These are phyloP conservation scores for Amblyopsis rosae DNA, from an alignment of 2,113 vertebrate genomes.

Conservation along the genomic window DNA sequence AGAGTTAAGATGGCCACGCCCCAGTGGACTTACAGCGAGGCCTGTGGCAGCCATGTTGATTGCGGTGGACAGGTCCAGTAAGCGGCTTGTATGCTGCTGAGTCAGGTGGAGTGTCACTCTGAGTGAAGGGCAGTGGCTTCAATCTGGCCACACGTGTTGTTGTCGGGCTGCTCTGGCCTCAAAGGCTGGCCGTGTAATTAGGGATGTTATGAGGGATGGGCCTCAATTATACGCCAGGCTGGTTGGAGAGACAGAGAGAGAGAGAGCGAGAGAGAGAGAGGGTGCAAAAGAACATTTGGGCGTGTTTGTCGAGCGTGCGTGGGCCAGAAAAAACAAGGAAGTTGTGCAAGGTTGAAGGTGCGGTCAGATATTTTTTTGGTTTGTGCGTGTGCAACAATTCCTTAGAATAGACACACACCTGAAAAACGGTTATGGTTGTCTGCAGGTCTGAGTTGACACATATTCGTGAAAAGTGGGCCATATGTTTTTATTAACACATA, in stretches of 20 bases:
- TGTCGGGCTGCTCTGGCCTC: slow-evolving; percentile 58
- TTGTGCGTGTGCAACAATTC: slow-evolving; percentile 19
- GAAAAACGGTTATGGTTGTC: slow-evolving; percentile 51
- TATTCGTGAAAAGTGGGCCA: background rate
- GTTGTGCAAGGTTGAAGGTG: slow-evolving; percentile 71
- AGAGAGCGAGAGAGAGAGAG: slow-evolving; percentile 10
- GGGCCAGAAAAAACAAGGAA: slow-evolving; percentile 55
- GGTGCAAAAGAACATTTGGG: slow-evolving; percentile 29
- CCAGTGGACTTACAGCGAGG: slow-evolving; percentile 37
- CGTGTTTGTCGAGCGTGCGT: slow-evolving; percentile 41
- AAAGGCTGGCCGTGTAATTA: slow-evolving; percentile 54
- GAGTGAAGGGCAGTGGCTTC: slow-evolving; percentile 53
- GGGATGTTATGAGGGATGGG: slow-evolving; percentile 47
- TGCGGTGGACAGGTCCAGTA: slow-evolving; percentile 66
- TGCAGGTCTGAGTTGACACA: background rate
- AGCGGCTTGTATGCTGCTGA: slow-evolving; percentile 64
- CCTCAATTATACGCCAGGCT: slow-evolving; percentile 47
- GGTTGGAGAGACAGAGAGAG: slow-evolving; percentile 19
- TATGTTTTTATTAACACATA: background rate
- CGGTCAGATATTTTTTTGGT: slow-evolving; percentile 39
- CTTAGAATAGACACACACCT: slow-evolving; percentile 53
- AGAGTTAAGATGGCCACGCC: slow-evolving; percentile 31
- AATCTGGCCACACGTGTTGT: slow-evolving; percentile 58
- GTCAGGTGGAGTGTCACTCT: slow-evolving; percentile 65
- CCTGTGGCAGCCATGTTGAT: slow-evolving; percentile 55